Percentiles rank a stretch among this genome's conserved stretches.
phyloP scores from a whole-genome alignment of 1,140 invertebrate genomes.

The Holcopasites calliopsidis region DNA sequence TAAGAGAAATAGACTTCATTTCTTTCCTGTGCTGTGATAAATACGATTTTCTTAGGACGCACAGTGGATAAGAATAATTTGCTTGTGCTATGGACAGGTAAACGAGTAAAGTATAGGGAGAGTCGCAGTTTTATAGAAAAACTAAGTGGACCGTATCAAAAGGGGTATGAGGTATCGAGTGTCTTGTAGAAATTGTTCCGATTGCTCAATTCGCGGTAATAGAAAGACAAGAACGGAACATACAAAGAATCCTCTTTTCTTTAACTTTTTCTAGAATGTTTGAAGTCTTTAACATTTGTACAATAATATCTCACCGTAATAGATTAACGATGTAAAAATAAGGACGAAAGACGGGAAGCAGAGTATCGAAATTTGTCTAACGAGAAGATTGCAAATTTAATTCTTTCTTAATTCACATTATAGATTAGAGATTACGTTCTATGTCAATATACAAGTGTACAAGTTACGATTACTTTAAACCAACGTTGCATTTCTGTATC shows the following conservation, averaged over 20 bases:
- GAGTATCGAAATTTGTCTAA: slow-evolving; percentile 13
- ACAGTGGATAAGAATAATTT: slow-evolving; percentile 50
- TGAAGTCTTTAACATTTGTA: slow-evolving; percentile 33
- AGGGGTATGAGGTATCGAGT: slow-evolving; percentile 13
- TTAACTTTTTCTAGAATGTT: background rate
- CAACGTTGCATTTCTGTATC: slow-evolving; percentile 12
- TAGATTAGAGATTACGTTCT: slow-evolving; percentile 26
- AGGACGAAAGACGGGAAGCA: background rate
- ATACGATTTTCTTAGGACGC: background rate
- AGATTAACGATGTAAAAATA: slow-evolving; percentile 9
- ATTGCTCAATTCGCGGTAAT: background rate
- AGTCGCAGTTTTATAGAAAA: slow-evolving; percentile 47
- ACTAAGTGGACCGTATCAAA: slow-evolving; percentile 42
- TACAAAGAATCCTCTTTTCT: slow-evolving; percentile 11
- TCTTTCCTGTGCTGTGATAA: background rate
- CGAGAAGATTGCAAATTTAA: slow-evolving; percentile 11
- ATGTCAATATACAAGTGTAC: slow-evolving; percentile 39
- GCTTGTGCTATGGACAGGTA: slow-evolving; percentile 76
- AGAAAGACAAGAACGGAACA: slow-evolving; percentile 20
- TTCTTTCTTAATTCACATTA: background rate
- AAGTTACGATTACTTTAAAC: slow-evolving; percentile 41
- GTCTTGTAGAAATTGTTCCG: slow-evolving; percentile 1
- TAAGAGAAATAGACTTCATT: slow-evolving; percentile 17
- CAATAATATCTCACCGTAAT: slow-evolving; percentile 7
- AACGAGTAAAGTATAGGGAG: slow-evolving; percentile 61